These are phyloP conservation scores for Plodia interpunctella DNA, from an alignment of 1,140 invertebrate species.

Conservation along the genomic window DNA sequence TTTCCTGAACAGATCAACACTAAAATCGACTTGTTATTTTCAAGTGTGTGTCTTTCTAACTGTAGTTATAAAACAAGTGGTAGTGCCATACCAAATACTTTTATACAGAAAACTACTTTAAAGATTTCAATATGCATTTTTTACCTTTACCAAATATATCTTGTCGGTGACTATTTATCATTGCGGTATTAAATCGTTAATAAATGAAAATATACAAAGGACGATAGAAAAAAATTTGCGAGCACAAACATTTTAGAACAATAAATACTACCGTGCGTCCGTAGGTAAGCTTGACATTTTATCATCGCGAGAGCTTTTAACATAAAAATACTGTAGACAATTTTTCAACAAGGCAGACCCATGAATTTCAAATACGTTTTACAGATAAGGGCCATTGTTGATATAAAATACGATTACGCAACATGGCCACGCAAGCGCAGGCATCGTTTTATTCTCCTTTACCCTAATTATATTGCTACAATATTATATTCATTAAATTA, in stretches of 20 bases:
- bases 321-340: slow-evolving; percentile 53
- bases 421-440: slow-evolving; percentile 50
- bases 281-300: slow-evolving; percentile 39
- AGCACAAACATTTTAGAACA: slow-evolving; percentile 27
- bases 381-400: slow-evolving; percentile 57
- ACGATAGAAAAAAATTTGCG: neutral
- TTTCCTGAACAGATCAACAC: too few relatives aligned
- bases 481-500: neutral
- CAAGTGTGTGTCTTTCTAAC: too few relatives aligned
- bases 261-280: slow-evolving; percentile 29
- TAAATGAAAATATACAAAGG: neutral
- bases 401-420: slow-evolving; percentile 64
- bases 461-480: neutral
- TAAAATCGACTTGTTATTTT: too few relatives aligned
- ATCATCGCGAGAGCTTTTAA: slow-evolving; percentile 47
- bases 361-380: slow-evolving; percentile 62
- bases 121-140: too few relatives aligned
- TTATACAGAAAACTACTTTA: too few relatives aligned
- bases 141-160: too few relatives aligned
- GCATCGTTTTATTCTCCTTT: slow-evolving; percentile 16
- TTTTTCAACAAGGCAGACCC: slow-evolving; percentile 49
- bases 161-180: too few relatives aligned
- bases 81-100: too few relatives aligned
- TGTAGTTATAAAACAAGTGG: too few relatives aligned
- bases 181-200: too few relatives aligned